Evolutionary conservation across 2,797 vertebrate genomes (phyloP).

Genomic region (Sphenopsis melanotis): DNA sequence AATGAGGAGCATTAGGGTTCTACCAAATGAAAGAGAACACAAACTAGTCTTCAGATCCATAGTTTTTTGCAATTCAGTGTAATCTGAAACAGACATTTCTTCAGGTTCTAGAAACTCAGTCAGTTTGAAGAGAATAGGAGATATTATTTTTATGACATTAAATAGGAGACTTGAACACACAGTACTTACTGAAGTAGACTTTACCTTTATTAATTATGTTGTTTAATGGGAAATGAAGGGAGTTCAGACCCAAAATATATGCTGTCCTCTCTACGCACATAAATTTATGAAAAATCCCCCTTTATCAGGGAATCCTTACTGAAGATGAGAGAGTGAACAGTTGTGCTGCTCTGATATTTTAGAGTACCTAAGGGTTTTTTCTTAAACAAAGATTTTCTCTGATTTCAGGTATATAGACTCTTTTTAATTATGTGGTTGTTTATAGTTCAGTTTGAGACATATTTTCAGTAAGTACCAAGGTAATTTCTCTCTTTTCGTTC

Average conservation of each 20-base stretch:
- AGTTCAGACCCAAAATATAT: background rate
- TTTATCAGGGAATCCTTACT: background rate
- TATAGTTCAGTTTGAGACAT: background rate
- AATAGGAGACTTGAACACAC: background rate
- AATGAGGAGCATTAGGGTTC: background rate
- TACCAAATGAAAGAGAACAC: background rate
- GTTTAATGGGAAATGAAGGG: background rate
- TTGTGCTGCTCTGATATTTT: background rate
- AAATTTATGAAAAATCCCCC: background rate
- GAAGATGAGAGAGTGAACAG: background rate
- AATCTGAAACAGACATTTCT: background rate
- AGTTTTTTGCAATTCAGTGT: background rate
- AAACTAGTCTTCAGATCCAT: background rate
- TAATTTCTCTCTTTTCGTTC: background rate
- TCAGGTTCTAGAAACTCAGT: background rate
- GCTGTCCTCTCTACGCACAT: background rate
- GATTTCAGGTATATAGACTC: background rate
- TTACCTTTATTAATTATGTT: background rate
- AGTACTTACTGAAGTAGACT: background rate
- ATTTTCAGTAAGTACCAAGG: background rate
- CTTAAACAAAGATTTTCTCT: background rate
- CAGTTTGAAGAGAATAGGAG: background rate
- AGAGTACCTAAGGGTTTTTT: background rate
- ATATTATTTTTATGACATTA: background rate
- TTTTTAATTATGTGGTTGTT: background rate